These are phyloP conservation scores for Zaprionus tsacasi DNA, from an alignment of 1,140 invertebrate species.

Conservation along the genomic window DNA sequence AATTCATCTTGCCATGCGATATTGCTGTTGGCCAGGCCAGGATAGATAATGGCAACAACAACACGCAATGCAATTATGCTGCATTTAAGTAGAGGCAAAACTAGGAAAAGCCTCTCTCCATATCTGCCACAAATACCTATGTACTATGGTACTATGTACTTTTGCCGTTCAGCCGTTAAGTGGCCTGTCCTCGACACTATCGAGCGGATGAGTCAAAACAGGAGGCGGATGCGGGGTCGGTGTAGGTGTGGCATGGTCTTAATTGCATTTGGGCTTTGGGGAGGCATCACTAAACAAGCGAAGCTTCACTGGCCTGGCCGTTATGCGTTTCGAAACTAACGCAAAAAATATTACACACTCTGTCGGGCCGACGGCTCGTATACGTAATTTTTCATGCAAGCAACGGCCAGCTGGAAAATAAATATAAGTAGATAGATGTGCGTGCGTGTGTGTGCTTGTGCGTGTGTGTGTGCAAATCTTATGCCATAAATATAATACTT, in stretches of 20 bases:
- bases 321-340: constrained; percentile 22
- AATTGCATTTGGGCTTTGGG: constrained; percentile 68
- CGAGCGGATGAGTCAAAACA: neutral
- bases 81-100: constrained; percentile 34
- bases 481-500: constrained; percentile 56
- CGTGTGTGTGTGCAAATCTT: constrained; percentile 1
- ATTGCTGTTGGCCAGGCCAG: neutral
- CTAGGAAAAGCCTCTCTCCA: neutral
- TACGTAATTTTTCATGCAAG: constrained; percentile 39
- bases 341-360: neutral
- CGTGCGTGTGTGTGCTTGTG: neutral
- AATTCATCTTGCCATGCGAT: neutral
- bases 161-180: constrained; percentile 13
- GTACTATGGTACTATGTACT: neutral
- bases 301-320: constrained; percentile 1
- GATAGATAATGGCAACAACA: neutral
- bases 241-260: constrained; percentile 33
- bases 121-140: neutral
- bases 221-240: constrained; percentile 18
- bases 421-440: neutral
- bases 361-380: constrained; percentile 35
- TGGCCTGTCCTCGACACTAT: constrained; percentile 10
- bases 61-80: constrained; percentile 31
- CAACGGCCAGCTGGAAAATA: neutral
- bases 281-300: constrained; percentile 16